Evolutionary conservation across 2,113 vertebrate genomes (phyloP).

Genomic region (Clarias gariepinus): DNA sequence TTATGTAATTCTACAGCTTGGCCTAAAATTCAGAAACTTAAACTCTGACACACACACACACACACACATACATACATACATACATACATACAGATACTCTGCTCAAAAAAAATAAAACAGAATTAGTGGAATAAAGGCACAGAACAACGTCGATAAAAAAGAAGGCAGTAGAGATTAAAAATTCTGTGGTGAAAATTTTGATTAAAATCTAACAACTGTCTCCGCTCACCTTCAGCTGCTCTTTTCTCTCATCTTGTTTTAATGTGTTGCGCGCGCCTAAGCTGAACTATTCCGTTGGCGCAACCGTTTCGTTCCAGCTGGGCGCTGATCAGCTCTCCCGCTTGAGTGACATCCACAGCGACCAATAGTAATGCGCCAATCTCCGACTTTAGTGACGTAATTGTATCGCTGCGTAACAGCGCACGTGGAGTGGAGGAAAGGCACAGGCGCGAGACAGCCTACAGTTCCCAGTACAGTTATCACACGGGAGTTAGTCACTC

Average conservation of each 20-base stretch:
- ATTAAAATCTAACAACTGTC: neutral
- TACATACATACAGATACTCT: neutral
- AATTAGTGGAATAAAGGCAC: neutral
- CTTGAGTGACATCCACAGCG: neutral
- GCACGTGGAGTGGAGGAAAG: neutral
- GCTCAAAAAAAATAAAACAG: neutral
- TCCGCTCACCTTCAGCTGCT: neutral
- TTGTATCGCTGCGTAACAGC: neutral
- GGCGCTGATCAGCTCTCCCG: neutral
- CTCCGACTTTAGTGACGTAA: neutral
- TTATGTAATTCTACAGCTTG: conserved; percentile 68
- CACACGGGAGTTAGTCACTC: too few species aligned
- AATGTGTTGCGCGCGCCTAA: neutral
- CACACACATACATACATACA: neutral
- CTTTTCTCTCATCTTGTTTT: neutral
- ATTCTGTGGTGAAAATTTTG: neutral
- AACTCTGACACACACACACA: neutral
- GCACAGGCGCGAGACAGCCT: neutral
- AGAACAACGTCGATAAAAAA: neutral
- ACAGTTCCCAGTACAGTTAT: neutral
- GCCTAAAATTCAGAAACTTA: neutral
- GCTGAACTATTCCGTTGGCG: neutral
- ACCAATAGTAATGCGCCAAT: neutral
- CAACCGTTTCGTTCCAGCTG: neutral
- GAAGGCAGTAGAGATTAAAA: neutral